Evolutionary conservation across 2,888 invertebrate genomes (phyloP).

Genomic region (Abscondita cerata): DNA sequence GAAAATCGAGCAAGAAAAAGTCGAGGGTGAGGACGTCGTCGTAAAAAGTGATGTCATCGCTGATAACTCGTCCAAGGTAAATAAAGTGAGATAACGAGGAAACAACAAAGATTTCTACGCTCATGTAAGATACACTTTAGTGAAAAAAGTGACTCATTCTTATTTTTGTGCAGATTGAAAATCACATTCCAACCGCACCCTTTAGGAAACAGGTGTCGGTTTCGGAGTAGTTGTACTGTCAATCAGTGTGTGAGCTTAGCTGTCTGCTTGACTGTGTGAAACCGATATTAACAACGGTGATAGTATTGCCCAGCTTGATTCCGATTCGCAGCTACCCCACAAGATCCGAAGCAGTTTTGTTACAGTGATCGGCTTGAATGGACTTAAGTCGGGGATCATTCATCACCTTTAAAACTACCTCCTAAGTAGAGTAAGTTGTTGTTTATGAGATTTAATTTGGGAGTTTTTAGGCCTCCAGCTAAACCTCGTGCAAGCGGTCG

Average conservation of each 20-base stretch:
- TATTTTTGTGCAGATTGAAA: constrained; percentile 15
- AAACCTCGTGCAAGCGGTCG: constrained; percentile 47
- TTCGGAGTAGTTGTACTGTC: constrained; percentile 56
- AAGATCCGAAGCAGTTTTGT: constrained; percentile 74
- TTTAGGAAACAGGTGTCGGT: constrained; percentile 45
- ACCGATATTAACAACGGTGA: constrained; percentile 15
- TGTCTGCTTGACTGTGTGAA: constrained; percentile 59
- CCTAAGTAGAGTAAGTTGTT: constrained; percentile 22
- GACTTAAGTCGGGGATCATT: constrained; percentile 63
- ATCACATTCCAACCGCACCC: constrained; percentile 41
- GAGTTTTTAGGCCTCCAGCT: constrained; percentile 52
- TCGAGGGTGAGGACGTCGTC: constrained; percentile 38
- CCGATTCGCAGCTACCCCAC: constrained; percentile 34
- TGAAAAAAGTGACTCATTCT: constrained; percentile 5
- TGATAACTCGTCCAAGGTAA: constrained; percentile 46
- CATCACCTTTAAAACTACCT: constrained; percentile 30
- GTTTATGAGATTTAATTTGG: background rate
- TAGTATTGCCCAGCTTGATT: constrained; percentile 9
- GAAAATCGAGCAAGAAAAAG: constrained; percentile 57
- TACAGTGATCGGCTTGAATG: constrained; percentile 89
- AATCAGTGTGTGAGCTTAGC: constrained; percentile 76
- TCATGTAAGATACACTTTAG: background rate
- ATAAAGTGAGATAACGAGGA: constrained; percentile 18
- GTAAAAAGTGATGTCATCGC: constrained; percentile 39
- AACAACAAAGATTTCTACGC: background rate